Evolutionary conservation across 2,113 vertebrate species (phyloP), one percentile per base, ranked within the genome.

Genomic region (Mungos mungo): DNA sequence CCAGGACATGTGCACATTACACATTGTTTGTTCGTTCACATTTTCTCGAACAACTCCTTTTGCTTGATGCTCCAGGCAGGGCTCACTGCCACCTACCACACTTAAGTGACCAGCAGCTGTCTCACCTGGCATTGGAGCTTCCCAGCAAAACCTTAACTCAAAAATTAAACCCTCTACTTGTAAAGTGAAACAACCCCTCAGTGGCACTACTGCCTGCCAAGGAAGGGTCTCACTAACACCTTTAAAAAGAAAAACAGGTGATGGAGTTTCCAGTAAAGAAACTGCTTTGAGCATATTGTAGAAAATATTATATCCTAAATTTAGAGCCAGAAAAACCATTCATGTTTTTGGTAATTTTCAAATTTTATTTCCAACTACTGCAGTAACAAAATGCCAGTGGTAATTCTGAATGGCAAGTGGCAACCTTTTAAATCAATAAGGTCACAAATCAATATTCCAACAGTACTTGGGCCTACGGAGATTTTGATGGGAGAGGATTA

Each of bases 291-390:
- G 81, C 66, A 23, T 41, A 31, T 50, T 31, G 65, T 11, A 68
- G 69, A 1, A 92, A 86, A 60, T 19, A 82, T 19, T 94, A 93
- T 19, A 96, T 85, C 95, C 97, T 87, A 93, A 96, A 97, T 97
- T 93, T 88, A 96, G 98, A 94, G 86, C 93, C 33, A 76, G 95
- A 98, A 98, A 96, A 98, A 96, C 41, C 94, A 66, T 97, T 94
- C 82, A 69, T 95, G 87, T 97, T 98, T 96, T 95, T 96, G 72
- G 94, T 97, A 95, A 95, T 66, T 97, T 98, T 90, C 93, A 98
- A 88, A 76, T 98, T 99, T 99, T 99, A 99, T 99, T 99, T 99
- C 99, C 99, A 99, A 99, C 99, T 99, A 99, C 97, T 98, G 98
- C 96, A 99, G 99, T 99, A 99, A 99, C 99, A 99, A 99, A 99